Evolutionary conservation across 2,113 vertebrate species (phyloP), one percentile per base, ranked within the genome.

Genomic region (Ascaphus truei): DNA sequence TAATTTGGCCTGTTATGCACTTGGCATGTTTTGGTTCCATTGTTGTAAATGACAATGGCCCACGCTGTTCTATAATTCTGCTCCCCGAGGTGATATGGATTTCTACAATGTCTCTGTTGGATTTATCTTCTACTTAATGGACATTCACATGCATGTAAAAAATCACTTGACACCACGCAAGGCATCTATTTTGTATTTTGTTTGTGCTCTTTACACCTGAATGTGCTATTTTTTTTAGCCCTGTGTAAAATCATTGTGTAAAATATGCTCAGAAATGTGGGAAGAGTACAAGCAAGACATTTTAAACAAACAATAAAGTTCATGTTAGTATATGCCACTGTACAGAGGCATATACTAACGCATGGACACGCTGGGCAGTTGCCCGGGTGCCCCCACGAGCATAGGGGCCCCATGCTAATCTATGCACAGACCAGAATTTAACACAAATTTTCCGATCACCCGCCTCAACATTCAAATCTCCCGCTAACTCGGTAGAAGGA

Each of bases 61-160:
- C 34, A 29, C 29, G 45, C 57, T 50, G 67, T 41, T 61, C 27
- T 58, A 71, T 51, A 61, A 71, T 61, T 71, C 36, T 52, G 57
- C 61, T 71, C 61, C n/a, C 67, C 67, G 61, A 61, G 57, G 53
- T 51, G 47, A 31, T 71, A 61, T 71, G 13, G 57, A 71, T 71
- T 71, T 61, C 41, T 52, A 71, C 52, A 71, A 71, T 71, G 45
- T 52, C 45, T 20, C 33, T 16, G 25, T 61, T 36, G 67, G 57
- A 41, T 51, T 45, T 58, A 50, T 50, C 34, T 52, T 66, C 27
- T n/a, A 33, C 43, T 56, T 56, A 52, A 39, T 53, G 23, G 37
- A 56, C n/a, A 56, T 51, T 39, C 3, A 6, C 37, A 39, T 39
- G 9, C 63, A 66, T 36, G 34, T 51, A 30, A 55, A n/a, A 65